A percentile compares a stretch with the other conserved stretches of the same genome.
These are phyloP conservation scores for Acrocephalus arundinaceus DNA, from an alignment of 2,113 vertebrate species.

Conservation along the genomic window DNA sequence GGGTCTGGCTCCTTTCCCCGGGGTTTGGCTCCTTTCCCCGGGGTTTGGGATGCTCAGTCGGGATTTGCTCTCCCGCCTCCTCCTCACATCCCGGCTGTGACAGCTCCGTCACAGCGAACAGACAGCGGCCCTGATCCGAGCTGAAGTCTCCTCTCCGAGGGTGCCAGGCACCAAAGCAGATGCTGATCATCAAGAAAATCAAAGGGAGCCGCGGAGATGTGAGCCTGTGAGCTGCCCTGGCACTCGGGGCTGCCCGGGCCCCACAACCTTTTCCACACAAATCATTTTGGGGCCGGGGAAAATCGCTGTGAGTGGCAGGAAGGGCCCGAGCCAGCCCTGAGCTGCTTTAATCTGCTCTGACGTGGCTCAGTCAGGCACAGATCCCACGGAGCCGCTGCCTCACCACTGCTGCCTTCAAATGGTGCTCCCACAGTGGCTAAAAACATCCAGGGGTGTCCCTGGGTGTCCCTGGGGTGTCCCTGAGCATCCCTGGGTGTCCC, in stretches of 20 bases:
- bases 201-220: neutral
- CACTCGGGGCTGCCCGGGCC: neutral
- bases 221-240: neutral
- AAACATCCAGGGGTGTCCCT: neutral
- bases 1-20: neutral
- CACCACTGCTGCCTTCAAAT: no score
- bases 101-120: constrained; percentile 11
- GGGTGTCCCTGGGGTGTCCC: neutral
- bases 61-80: neutral
- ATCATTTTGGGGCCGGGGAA: neutral
- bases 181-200: constrained; percentile 53
- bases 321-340: neutral
- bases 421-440: neutral
- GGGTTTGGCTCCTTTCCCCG: neutral
- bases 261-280: neutral
- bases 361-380: neutral
- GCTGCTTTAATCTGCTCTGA: neutral
- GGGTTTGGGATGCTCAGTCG: accelerated
- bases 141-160: neutral
- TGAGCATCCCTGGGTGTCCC: neutral
- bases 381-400: neutral
- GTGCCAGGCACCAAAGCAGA: neutral
- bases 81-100: neutral
- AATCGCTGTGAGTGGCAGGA: neutral
- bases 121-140: constrained; percentile 12